Evolutionary conservation across 2,113 vertebrate genomes (phyloP), one percentile per base, ranked within the genome.

Genomic region (Ia io): DNA sequence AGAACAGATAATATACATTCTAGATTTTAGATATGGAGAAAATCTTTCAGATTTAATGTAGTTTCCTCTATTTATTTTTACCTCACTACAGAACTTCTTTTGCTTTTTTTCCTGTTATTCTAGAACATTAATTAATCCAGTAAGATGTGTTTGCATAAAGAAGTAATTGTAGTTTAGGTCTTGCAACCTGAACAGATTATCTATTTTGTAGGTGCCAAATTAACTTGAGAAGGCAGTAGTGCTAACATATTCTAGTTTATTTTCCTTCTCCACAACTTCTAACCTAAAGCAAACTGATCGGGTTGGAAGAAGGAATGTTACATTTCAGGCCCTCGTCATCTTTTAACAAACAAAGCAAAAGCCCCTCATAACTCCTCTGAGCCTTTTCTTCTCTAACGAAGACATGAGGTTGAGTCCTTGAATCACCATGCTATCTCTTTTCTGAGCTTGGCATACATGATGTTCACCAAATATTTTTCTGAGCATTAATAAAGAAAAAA

Each of bases 11-110:
- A 9, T 67, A 77, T 77, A 82, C 6, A 40, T 90, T 90, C 96
- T 87, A 87, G 40, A 65, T n/a, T 70, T 93, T 70, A 59, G 20
- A 71, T 69, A n/a, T 28, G 51, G 9, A 69, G 65, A 92, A 93
- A 71, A 69, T 37, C 23, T 40, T 90, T 93, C 59, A 88, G 14
- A n/a, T 13, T 92, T 37, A 80, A 53, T 84, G 17, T 9, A 3
- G 12, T 84, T 95, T 88, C 9, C 53, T 95, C 6, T 6, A 61
- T 56, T 80, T 79, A 71, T 40, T 87, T 95, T 90, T 63, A 73
- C 28, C n/a, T 78, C 59, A 59, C 5, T 87, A 65, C 0, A 79
- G 25, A 87, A 40, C 18, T n/a, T 76, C 1, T 82, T 61, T 30
- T 90, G 9, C 5, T 84, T 79, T 59, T 84, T 88, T 77, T 42